A percentile compares a stretch with the other conserved stretches of the same genome.
Evolutionary conservation across 2,113 vertebrate species (phyloP).

Genomic region (Vidua macroura): DNA sequence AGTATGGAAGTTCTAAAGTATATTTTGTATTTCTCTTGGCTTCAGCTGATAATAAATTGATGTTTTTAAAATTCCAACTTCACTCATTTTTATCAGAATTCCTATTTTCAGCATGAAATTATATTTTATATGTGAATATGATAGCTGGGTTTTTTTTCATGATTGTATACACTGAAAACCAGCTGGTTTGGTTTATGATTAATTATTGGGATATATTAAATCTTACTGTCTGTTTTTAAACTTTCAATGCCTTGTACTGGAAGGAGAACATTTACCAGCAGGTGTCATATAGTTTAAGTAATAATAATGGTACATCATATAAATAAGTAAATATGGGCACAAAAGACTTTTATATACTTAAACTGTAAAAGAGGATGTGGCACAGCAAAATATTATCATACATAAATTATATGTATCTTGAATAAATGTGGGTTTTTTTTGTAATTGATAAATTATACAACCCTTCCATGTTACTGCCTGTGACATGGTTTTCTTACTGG

Average conservation of each 20-base stretch:
- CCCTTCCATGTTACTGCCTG: not conserved
- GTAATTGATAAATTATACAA: not conserved
- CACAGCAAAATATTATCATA: not conserved
- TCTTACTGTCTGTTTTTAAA: not conserved
- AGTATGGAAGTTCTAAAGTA: not conserved
- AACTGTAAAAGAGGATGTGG: not conserved
- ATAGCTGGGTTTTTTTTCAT: not conserved
- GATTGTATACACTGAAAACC: not conserved
- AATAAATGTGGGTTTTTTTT: not conserved
- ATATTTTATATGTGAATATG: not conserved
- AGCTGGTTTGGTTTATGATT: not conserved
- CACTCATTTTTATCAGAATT: not conserved
- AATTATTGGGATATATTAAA: not conserved
- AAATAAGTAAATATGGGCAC: not conserved
- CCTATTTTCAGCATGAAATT: not conserved
- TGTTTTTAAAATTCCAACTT: not conserved
- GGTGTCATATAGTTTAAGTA: not conserved
- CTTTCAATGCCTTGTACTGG: not conserved
- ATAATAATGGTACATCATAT: not conserved
- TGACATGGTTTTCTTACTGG: not conserved
- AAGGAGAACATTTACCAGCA: not conserved
- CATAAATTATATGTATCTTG: not conserved
- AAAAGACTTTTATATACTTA: not conserved
- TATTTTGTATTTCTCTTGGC: not conserved
- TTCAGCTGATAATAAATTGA: not conserved